These are phyloP conservation scores for Podilymbus podiceps DNA, from an alignment of 2,113 vertebrate genomes.

Conservation along the genomic window DNA sequence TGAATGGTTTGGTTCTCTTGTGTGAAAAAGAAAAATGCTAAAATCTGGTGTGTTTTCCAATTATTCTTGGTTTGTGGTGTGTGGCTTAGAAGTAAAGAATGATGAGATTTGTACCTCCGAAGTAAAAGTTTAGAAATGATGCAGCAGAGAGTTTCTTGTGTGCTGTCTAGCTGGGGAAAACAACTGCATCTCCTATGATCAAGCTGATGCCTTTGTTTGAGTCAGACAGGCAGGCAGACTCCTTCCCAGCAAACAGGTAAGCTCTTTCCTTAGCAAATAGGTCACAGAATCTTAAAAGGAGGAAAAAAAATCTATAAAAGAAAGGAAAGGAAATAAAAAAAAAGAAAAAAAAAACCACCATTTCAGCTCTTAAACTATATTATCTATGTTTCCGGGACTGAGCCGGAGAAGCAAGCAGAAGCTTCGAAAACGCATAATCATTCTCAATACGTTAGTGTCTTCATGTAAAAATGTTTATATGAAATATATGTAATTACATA, in stretches of 20 bases:
- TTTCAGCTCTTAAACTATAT: not conserved
- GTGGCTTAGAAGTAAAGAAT: not conserved
- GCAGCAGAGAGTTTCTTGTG: not conserved
- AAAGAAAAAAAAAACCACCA: not conserved
- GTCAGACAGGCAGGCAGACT: not conserved
- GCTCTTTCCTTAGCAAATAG: not conserved
- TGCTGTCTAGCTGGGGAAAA: not conserved
- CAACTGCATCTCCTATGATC: not conserved
- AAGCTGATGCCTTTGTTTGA: not conserved
- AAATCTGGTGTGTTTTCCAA: not conserved
- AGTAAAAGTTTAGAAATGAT: not conserved
- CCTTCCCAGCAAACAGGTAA: not conserved
- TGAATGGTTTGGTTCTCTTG: not conserved
- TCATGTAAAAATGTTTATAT: not conserved
- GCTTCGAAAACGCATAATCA: not conserved
- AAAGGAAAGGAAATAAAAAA: not conserved
- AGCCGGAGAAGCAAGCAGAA: not conserved
- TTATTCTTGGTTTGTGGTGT: not conserved
- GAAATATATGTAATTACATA: not conserved
- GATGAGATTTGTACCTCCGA: not conserved
- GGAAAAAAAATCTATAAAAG: not conserved
- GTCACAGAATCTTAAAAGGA: not conserved
- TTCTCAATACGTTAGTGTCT: not conserved
- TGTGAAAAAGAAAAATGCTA: not conserved
- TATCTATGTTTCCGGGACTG: not conserved